Conservation (phyloP, 2,113 vertebrate genomes). For the Elephas maximus region DNA sequence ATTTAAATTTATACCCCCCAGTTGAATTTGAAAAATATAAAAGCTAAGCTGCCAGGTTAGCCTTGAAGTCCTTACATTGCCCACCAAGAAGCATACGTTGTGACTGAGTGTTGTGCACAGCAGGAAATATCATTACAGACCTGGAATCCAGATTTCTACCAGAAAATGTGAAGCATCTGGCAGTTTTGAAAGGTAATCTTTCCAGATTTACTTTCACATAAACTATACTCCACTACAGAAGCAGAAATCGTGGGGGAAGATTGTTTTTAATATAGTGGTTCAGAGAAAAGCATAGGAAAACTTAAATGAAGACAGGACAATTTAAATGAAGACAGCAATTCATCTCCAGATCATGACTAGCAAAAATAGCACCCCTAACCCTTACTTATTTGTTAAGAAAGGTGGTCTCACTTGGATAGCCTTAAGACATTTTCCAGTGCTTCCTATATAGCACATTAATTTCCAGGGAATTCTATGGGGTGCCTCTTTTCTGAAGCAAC, state of each 20-base stretch:
- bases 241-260: slow-evolving; percentile 72
- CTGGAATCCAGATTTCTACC: slow-evolving; percentile 86
- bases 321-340: slow-evolving; percentile 71
- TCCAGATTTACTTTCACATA: slow-evolving; percentile 85
- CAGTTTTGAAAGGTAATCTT: slow-evolving; percentile 85
- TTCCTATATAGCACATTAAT: slow-evolving; percentile 54
- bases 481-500: slow-evolving; percentile 68
- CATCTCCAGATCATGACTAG: slow-evolving; percentile 70
- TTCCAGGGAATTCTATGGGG: slow-evolving; percentile 73
- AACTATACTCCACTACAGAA: slow-evolving; percentile 73
- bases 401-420: slow-evolving; percentile 28
- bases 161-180: slow-evolving; percentile 85
- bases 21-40: slow-evolving; percentile 75
- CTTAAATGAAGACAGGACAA: slow-evolving; percentile 60
- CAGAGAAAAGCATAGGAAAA: slow-evolving; percentile 66
- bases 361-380: slow-evolving; percentile 55
- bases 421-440: slow-evolving; percentile 54
- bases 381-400: slow-evolving; percentile 60
- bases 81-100: slow-evolving; percentile 78
- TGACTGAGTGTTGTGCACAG: slow-evolving; percentile 84
- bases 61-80: slow-evolving; percentile 73
- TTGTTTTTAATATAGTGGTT: slow-evolving; percentile 81
- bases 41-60: slow-evolving; percentile 71
- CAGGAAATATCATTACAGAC: slow-evolving; percentile 85
- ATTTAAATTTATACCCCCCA: slow-evolving; percentile 77